Percentiles rank a stretch among this genome's conserved stretches.
These are phyloP conservation scores for Carassius carassius DNA, from an alignment of 2,113 vertebrate genomes.

Conservation along the genomic window DNA sequence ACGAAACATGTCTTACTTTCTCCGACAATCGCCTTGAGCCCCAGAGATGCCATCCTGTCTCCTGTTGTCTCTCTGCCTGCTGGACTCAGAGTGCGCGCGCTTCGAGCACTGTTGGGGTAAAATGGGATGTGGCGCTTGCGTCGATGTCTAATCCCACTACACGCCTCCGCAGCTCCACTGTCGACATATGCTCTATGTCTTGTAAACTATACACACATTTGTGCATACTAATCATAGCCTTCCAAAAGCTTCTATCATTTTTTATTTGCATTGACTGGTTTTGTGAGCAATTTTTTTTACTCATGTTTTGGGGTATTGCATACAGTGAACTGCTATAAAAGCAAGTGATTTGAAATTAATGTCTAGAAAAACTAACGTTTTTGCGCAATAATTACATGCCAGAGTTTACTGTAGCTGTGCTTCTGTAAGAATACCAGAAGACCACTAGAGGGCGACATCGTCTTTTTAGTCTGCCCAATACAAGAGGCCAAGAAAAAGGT, in stretches of 20 bases:
- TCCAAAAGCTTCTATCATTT: background rate
- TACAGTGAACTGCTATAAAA: background rate
- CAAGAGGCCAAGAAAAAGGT: background rate
- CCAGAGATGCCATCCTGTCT: conserved; percentile 82
- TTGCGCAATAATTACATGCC: background rate
- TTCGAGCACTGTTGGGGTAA: conserved; percentile 1
- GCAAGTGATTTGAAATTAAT: background rate
- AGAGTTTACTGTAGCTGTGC: background rate
- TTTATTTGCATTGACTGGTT: background rate
- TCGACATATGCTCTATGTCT: background rate
- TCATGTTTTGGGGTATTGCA: background rate
- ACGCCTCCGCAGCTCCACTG: conserved; percentile 26
- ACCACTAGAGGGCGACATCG: conserved; percentile 18
- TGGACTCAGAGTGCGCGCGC: background rate
- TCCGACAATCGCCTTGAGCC: conserved; percentile 87
- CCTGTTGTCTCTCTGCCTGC: conserved; percentile 9
- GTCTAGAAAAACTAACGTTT: background rate
- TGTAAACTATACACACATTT: background rate
- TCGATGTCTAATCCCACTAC: conserved; percentile 37
- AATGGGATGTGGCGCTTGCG: conserved; percentile 32
- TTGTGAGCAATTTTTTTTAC: background rate
- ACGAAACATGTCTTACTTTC: conserved; percentile 79
- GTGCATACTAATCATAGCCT: background rate
- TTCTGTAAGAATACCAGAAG: background rate
- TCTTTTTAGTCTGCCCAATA: background rate